Evolutionary conservation across 2,888 invertebrate genomes (phyloP).

Genomic region (Muscina levida): DNA sequence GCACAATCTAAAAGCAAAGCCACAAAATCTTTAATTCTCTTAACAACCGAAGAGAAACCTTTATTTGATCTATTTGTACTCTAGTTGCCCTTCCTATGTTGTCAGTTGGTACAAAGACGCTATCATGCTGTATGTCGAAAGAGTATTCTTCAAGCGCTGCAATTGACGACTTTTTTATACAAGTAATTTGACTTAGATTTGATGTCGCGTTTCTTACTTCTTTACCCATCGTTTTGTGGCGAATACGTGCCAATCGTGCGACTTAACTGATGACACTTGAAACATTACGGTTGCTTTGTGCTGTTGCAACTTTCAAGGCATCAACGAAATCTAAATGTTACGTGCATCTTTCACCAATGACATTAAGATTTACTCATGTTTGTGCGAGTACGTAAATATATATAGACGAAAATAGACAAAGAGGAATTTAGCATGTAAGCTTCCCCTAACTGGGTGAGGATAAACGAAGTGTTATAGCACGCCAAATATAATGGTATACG

Average conservation of each 20-base stretch:
- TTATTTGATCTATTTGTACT: too few relatives aligned
- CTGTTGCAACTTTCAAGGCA: not conserved
- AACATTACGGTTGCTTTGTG: not conserved
- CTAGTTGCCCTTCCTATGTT: too few relatives aligned
- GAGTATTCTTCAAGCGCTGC: too few relatives aligned
- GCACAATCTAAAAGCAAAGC: too few relatives aligned
- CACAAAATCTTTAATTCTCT: too few relatives aligned
- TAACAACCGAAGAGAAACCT: too few relatives aligned
- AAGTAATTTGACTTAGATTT: too few relatives aligned
- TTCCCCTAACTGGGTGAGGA: not conserved
- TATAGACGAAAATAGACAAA: not conserved
- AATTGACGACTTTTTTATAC: too few relatives aligned
- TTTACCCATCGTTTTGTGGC: too few relatives aligned
- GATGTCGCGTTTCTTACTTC: too few relatives aligned
- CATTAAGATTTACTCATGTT: slow-evolving; percentile 11
- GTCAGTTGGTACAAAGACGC: too few relatives aligned
- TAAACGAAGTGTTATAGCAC: slow-evolving; percentile 8
- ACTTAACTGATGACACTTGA: slow-evolving; percentile 48
- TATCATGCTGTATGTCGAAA: too few relatives aligned
- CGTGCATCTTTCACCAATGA: slow-evolving; percentile 40
- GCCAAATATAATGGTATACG: not conserved
- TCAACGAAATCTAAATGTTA: slow-evolving; percentile 39
- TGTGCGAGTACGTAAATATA: not conserved
- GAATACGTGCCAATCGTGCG: slow-evolving; percentile 48
- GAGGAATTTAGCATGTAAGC: not conserved